phyloP scores from a whole-genome alignment of 2,888 invertebrate genomes.

The Mantis religiosa region DNA sequence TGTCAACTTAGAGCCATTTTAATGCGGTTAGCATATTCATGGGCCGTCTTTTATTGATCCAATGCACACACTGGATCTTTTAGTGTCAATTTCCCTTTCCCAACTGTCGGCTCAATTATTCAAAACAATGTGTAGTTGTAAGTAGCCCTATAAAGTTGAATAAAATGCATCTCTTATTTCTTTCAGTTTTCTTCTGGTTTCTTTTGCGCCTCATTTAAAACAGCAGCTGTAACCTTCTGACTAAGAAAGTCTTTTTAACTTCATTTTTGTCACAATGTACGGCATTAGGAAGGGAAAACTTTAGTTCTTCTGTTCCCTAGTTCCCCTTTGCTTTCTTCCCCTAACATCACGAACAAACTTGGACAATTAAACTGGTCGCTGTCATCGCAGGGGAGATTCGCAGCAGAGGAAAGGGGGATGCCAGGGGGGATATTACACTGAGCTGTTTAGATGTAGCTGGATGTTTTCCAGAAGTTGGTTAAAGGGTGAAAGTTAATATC shows the following conservation, averaged over 20 bases:
- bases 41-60: too few relatives aligned
- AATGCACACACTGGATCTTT: too few relatives aligned
- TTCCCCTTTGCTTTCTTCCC: not conserved
- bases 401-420: not conserved
- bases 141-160: too few relatives aligned
- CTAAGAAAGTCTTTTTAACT: constrained; percentile 10
- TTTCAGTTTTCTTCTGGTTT: not conserved
- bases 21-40: too few relatives aligned
- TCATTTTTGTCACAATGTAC: constrained; percentile 8
- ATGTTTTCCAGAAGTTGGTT: constrained; percentile 5
- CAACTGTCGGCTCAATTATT: too few relatives aligned
- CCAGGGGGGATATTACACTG: not conserved
- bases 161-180: too few relatives aligned
- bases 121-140: too few relatives aligned
- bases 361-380: not conserved
- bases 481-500: constrained; percentile 1
- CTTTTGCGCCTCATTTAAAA: not conserved
- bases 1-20: too few relatives aligned
- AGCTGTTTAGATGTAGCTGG: not conserved
- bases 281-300: constrained; percentile 3
- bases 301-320: not conserved
- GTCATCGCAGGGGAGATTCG: not conserved
- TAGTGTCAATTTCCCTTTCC: too few relatives aligned
- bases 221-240: not conserved
- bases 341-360: constrained; percentile 1